Percentiles rank a stretch among this genome's conserved stretches.
These are phyloP conservation scores for Apostichopus californicus DNA, from an alignment of 35 echinoderm and acorn worm genomes.

Conservation along the genomic window DNA sequence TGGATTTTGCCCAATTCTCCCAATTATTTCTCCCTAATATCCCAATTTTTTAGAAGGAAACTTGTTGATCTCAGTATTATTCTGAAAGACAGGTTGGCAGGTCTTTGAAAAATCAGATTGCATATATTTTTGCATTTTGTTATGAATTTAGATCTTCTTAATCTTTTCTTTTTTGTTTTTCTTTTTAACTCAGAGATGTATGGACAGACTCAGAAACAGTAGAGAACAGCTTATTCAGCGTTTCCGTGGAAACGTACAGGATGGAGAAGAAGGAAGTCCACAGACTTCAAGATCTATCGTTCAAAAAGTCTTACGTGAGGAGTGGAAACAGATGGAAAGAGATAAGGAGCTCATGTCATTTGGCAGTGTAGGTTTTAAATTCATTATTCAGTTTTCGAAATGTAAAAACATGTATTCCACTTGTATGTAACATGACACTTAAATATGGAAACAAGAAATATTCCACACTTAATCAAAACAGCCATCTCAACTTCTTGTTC, in stretches of 20 bases:
- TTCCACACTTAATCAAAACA: too few relatives aligned
- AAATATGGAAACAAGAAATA: too few relatives aligned
- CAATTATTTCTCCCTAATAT: too few relatives aligned
- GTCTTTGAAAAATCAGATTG: too few relatives aligned
- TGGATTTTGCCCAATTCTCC: too few relatives aligned
- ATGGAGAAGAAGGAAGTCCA: neutral
- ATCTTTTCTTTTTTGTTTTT: neutral
- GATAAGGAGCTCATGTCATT: conserved; percentile 52
- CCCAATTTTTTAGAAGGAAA: too few relatives aligned
- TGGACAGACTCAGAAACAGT: conserved; percentile 41
- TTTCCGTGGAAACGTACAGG: conserved; percentile 34
- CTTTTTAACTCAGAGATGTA: conserved; percentile 1
- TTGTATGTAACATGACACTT: too few relatives aligned
- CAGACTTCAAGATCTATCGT: conserved; percentile 11
- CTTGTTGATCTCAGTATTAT: too few relatives aligned
- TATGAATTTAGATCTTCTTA: neutral
- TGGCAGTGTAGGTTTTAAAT: conserved; percentile 20
- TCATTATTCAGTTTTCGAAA: too few relatives aligned
- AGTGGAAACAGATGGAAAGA: conserved; percentile 48
- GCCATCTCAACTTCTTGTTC: too few relatives aligned
- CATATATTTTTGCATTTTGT: neutral
- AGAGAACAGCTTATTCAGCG: conserved; percentile 30
- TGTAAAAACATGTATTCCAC: too few relatives aligned
- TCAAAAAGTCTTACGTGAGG: conserved; percentile 25
- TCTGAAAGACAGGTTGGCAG: too few relatives aligned